Evolutionary conservation across 1,140 invertebrate genomes (phyloP).

Genomic region (Zaprionus tsacasi): DNA sequence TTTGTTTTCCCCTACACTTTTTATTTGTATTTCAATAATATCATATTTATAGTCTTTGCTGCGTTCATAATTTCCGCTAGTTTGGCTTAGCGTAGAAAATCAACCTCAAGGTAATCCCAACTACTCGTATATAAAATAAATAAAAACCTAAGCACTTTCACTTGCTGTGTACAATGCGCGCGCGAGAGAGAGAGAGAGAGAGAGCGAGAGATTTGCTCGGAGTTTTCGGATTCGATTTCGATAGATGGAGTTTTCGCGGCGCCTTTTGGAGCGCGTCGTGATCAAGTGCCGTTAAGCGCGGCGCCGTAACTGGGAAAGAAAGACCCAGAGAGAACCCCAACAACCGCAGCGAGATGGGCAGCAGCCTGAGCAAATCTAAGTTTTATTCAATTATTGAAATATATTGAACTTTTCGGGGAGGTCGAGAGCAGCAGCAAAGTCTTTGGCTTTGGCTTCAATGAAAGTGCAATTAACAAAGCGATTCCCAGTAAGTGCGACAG

Average conservation of each 20-base stretch:
- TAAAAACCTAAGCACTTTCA: constrained; percentile 67
- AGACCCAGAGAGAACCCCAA: constrained; percentile 45
- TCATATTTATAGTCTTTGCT: constrained; percentile 24
- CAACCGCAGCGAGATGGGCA: constrained; percentile 8
- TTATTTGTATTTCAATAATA: not conserved
- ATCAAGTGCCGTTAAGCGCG: constrained; percentile 62
- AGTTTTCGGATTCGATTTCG: constrained; percentile 13
- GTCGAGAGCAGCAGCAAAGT: constrained; percentile 12
- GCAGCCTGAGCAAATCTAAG: constrained; percentile 60
- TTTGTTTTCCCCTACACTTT: not conserved
- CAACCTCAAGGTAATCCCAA: constrained; percentile 29
- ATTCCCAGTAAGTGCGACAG: constrained; percentile 44
- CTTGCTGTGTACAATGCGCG: constrained; percentile 38
- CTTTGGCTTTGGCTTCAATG: constrained; percentile 52
- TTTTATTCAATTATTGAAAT: constrained; percentile 78
- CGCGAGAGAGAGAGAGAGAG: too few species aligned
- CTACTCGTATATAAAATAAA: constrained; percentile 30
- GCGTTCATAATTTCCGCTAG: constrained; percentile 48
- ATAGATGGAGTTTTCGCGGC: not conserved
- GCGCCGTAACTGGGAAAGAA: constrained; percentile 52
- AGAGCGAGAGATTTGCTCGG: not conserved
- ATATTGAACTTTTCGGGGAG: constrained; percentile 67
- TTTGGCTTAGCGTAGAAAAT: constrained; percentile 16
- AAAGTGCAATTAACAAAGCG: constrained; percentile 74
- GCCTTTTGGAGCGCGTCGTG: constrained; percentile 52